These are phyloP conservation scores for Pelecanus crispus DNA, from an alignment of 2,113 vertebrate species.

Conservation along the genomic window DNA sequence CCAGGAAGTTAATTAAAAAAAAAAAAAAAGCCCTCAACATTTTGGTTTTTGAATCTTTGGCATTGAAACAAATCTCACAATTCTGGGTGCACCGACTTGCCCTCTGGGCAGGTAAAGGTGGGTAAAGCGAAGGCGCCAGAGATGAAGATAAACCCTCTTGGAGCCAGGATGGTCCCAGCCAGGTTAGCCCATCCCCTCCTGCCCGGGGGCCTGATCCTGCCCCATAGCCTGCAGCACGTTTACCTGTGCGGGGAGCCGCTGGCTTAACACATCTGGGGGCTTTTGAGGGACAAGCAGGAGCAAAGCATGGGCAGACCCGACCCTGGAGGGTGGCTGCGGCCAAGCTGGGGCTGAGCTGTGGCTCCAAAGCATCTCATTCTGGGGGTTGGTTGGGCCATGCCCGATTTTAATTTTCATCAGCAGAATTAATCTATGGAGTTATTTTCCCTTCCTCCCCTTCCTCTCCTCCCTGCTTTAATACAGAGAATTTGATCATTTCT, in stretches of 20 bases:
- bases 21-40: not conserved
- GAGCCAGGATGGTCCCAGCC: not conserved
- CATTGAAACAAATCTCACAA: not conserved
- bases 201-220: not conserved
- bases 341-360: not conserved
- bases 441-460: constrained; percentile 14
- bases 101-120: not conserved
- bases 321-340: not conserved
- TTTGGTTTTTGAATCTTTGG: not conserved
- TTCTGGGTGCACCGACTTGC: not conserved
- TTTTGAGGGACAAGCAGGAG: not conserved
- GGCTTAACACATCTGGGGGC: not conserved
- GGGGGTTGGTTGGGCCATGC: not conserved
- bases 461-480: not conserved
- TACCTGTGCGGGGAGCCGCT: not conserved
- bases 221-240: not conserved
- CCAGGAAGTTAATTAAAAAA: not conserved
- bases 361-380: not conserved
- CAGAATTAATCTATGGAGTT: constrained; percentile 25
- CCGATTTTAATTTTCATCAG: constrained; percentile 19
- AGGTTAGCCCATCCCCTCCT: not conserved
- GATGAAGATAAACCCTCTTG: not conserved
- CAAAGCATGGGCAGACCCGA: accelerated
- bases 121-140: not conserved
- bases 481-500: constrained; percentile 35